Percentiles rank a stretch among this genome's conserved stretches.
These are phyloP conservation scores for Armadillidium nasatum DNA, from an alignment of 1,140 invertebrate genomes.

Conservation along the genomic window DNA sequence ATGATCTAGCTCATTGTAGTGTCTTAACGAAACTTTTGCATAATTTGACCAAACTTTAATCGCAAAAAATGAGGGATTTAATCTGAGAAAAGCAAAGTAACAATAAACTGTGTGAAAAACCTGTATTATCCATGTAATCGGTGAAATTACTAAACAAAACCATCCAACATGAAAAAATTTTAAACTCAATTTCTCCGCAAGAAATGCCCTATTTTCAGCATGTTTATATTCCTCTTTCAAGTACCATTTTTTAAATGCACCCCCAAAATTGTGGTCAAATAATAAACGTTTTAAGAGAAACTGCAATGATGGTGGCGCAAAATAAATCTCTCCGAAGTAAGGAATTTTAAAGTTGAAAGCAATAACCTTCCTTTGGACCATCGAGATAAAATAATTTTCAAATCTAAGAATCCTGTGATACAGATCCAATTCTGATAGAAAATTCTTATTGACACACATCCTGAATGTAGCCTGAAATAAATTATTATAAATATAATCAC, in stretches of 20 bases:
- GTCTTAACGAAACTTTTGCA: slow-evolving; percentile 78
- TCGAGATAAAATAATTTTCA: slow-evolving; percentile 95
- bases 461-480: slow-evolving; percentile 76
- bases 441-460: slow-evolving; percentile 94
- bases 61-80: slow-evolving; percentile 81
- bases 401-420: slow-evolving; percentile 94
- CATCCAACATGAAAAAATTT: slow-evolving; percentile 74
- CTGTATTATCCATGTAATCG: slow-evolving; percentile 89
- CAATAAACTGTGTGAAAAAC: slow-evolving; percentile 90
- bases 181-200: slow-evolving; percentile 70
- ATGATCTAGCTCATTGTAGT: slow-evolving; percentile 98
- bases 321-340: slow-evolving; percentile 75
- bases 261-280: slow-evolving; percentile 53
- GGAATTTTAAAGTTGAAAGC: slow-evolving; percentile 77
- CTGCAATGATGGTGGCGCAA: slow-evolving; percentile 79
- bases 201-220: slow-evolving; percentile 67
- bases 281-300: slow-evolving; percentile 86
- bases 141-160: slow-evolving; percentile 76
- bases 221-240: slow-evolving; percentile 88
- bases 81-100: slow-evolving; percentile 86
- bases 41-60: slow-evolving; percentile 86
- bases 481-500: too few relatives aligned
- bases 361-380: slow-evolving; percentile 83
- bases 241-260: slow-evolving; percentile 67
- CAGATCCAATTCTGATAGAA: slow-evolving; percentile 93